Base-by-base conservation (phyloP, 2,888 invertebrate genomes). In the Actias luna region DNA sequence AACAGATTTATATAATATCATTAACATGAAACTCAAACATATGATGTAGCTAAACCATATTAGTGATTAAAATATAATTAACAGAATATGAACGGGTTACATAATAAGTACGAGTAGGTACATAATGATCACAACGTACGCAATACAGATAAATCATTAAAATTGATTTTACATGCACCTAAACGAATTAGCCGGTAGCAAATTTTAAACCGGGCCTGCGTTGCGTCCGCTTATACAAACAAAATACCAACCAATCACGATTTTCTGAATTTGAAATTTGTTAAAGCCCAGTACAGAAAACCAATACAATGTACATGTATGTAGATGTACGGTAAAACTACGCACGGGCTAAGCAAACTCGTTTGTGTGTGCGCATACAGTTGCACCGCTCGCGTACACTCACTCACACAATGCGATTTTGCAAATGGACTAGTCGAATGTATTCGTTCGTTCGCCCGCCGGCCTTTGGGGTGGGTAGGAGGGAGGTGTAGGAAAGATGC, bases 201-300 rank as follows among this genome's bases (percentile, higher is more conserved):
- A 83, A 87, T 85, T 86, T 87, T 84, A 84, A 84, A 79, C 84
- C 74, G 69, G 68, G 70, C 74, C 73, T 71, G 72, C 77, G 75
- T 78, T 79, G 85, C 83, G 87, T 84, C 70, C 80, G 85, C 81
- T 88, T 89, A 85, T 83, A 78, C 90, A 91, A 92, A 92, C 90
- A 90, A 89, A 89, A 91, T 89, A 84, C 83, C 81, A 80, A 85
- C 91, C 92, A 91, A 91, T 92, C 91, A 89, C 88, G 87, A 90
- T 88, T 91, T 92, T 91, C 88, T 89, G 91, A 92, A 91, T 90
- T 91, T 91, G 87, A 92, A 92, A 91, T 91, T 92, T 90, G 89
- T 89, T 90, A 83, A 89, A 89, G 85, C 88, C 85, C 83, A 78
- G 85, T 88, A 88, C 89, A 88, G 90, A 90, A 91, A 92, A 90